Evolutionary conservation across 2,797 vertebrate species (phyloP).

Genomic region (Hoplostethus mediterraneus): DNA sequence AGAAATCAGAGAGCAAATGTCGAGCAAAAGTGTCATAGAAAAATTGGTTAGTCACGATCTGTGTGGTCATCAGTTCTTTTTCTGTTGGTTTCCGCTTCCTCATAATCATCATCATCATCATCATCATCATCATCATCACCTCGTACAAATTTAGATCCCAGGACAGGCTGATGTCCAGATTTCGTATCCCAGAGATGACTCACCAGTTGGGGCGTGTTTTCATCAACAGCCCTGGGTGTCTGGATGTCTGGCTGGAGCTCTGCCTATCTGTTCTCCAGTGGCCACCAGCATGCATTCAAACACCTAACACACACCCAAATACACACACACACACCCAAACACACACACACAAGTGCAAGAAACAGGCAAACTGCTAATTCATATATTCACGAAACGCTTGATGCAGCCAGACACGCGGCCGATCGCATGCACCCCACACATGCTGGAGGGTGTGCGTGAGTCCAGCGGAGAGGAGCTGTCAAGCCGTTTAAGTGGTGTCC

Average conservation of each 20-base stretch:
- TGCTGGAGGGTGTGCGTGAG: slow-evolving; percentile 7
- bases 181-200: neutral
- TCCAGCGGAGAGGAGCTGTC: slow-evolving; percentile 1
- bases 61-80: neutral
- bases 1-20: neutral
- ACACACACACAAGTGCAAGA: neutral
- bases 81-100: neutral
- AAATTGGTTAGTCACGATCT: neutral
- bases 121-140: neutral
- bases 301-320: neutral
- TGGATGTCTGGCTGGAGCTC: neutral
- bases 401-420: neutral
- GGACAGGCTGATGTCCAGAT: neutral
- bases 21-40: neutral
- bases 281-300: neutral
- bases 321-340: neutral
- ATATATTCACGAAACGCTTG: neutral
- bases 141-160: too few relatives aligned
- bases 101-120: neutral
- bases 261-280: neutral
- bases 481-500: neutral
- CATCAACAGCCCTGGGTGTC: neutral
- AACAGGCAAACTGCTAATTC: slow-evolving; percentile 1
- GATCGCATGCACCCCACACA: neutral
- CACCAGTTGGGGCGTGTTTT: neutral